These are phyloP conservation scores for Ptyas mucosa DNA, from an alignment of 2,113 vertebrate genomes.

Conservation along the genomic window DNA sequence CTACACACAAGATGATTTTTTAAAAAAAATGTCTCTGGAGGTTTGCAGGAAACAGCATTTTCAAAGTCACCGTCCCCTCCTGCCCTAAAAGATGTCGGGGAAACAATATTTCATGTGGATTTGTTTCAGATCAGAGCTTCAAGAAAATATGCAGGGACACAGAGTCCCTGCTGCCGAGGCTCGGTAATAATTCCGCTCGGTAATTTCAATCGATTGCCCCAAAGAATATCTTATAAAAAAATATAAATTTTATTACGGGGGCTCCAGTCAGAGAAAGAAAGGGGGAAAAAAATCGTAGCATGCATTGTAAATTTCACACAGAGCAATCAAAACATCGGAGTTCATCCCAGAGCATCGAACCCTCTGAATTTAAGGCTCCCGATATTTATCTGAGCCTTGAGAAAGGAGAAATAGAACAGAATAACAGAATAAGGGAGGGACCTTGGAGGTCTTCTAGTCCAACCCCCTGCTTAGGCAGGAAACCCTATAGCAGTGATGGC, in stretches of 20 bases:
- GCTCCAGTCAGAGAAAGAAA: not conserved
- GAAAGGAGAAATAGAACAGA: not conserved
- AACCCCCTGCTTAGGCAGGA: too few species aligned
- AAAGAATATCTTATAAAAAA: not conserved
- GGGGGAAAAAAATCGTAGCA: not conserved
- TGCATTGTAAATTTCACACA: not conserved
- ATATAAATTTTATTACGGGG: not conserved
- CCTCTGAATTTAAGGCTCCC: too few species aligned
- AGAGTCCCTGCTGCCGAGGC: not conserved
- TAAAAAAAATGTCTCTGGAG: not conserved
- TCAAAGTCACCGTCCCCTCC: not conserved
- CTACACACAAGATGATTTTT: not conserved
- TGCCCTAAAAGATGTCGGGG: slow-evolving; percentile 31
- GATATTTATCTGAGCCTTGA: not conserved
- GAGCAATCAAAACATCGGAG: not conserved
- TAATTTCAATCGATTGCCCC: slow-evolving; percentile 21
- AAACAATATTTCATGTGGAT: slow-evolving; percentile 26
- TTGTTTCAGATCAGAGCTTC: slow-evolving; percentile 15
- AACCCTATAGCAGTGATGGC: too few species aligned
- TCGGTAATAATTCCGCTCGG: not conserved
- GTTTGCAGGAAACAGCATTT: slow-evolving; percentile 11
- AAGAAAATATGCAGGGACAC: slow-evolving; percentile 48
- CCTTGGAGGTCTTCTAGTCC: too few species aligned
- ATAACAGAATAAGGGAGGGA: too few species aligned
- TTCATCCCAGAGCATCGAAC: not conserved